Evolutionary conservation across 1,140 invertebrate species (phyloP).

Genomic region (Neodiprion pinetum): DNA sequence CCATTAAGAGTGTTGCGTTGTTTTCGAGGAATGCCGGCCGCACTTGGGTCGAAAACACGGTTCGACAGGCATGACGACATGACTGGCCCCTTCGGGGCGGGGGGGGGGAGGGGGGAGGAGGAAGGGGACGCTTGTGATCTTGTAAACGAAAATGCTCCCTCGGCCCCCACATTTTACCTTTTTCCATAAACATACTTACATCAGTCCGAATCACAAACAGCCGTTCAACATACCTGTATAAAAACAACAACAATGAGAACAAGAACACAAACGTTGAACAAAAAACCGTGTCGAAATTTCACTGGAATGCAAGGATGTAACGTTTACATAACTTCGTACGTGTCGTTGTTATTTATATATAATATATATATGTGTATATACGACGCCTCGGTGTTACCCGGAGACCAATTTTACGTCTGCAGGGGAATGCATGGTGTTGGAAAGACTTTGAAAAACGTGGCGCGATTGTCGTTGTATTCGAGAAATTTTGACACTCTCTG

Average conservation of each 20-base stretch:
- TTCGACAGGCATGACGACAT: neutral
- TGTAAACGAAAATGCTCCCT: neutral
- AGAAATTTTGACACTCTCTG: neutral
- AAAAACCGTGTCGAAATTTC: neutral
- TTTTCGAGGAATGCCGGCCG: neutral
- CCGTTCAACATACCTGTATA: neutral
- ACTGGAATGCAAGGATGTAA: neutral
- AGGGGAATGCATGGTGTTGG: too few relatives aligned
- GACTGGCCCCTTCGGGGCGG: too few relatives aligned
- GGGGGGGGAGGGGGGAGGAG: too few relatives aligned
- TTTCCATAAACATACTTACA: too few relatives aligned
- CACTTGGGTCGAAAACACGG: neutral
- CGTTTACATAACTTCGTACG: too few relatives aligned
- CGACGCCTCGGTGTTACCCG: too few relatives aligned
- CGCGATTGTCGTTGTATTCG: neutral
- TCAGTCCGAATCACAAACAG: too few relatives aligned
- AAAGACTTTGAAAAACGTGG: too few relatives aligned
- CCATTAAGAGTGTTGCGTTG: neutral
- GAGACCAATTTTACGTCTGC: too few relatives aligned
- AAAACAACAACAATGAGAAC: neutral
- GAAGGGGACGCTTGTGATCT: neutral
- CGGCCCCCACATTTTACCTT: conserved; percentile 2
- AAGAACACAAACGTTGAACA: too few relatives aligned
- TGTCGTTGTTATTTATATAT: too few relatives aligned
- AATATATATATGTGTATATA: too few relatives aligned